phyloP scores from a whole-genome alignment of 2,888 invertebrate genomes.

The Andrena minutula region DNA sequence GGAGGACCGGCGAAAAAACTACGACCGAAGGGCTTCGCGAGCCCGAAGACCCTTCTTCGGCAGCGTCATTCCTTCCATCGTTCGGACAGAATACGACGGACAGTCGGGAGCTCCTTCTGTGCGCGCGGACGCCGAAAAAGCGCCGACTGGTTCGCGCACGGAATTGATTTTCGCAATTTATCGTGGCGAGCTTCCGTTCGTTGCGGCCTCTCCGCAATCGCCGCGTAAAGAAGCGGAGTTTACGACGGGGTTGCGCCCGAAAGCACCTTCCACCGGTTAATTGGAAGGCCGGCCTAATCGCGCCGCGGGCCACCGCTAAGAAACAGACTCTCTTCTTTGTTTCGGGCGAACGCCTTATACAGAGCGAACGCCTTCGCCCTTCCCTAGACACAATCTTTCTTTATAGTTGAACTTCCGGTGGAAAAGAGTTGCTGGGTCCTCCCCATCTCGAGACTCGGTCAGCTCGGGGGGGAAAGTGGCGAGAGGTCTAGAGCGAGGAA shows the following conservation, averaged over 20 bases:
- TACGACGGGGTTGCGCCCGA: constrained; percentile 76
- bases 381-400: constrained; percentile 11
- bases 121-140: constrained; percentile 6
- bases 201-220: constrained; percentile 55
- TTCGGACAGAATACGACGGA: constrained; percentile 11
- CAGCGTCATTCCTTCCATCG: constrained; percentile 20
- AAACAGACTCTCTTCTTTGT: constrained; percentile 66
- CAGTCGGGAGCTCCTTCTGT: background rate
- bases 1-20: constrained; percentile 49
- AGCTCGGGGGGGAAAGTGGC: background rate
- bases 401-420: constrained; percentile 62
- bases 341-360: constrained; percentile 57
- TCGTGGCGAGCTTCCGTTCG: constrained; percentile 84
- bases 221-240: constrained; percentile 82
- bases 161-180: constrained; percentile 84
- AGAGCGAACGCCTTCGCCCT: constrained; percentile 42
- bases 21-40: background rate
- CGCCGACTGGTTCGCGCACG: constrained; percentile 55
- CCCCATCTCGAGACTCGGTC: too few relatives aligned
- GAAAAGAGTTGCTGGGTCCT: constrained; percentile 37
- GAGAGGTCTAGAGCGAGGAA: background rate
- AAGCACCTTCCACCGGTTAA: constrained; percentile 75
- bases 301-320: constrained; percentile 53
- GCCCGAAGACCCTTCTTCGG: constrained; percentile 6
- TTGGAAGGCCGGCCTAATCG: constrained; percentile 75